phyloP scores from a whole-genome alignment of 2,113 vertebrate genomes.

The Arizona elegans region DNA sequence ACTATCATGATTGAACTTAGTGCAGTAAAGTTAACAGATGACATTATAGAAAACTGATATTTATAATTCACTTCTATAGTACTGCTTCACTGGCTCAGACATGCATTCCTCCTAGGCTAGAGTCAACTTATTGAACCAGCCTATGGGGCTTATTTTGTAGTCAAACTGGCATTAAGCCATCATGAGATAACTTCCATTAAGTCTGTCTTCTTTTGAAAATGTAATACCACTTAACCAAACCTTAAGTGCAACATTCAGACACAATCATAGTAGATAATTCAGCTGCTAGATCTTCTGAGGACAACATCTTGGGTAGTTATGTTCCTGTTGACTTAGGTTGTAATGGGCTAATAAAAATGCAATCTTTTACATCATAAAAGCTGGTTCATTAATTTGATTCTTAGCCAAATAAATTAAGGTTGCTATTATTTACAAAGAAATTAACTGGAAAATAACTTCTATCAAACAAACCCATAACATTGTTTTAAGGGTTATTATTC shows the following conservation, averaged over 20 bases:
- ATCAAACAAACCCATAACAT: background rate
- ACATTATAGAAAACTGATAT: background rate
- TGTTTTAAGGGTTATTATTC: background rate
- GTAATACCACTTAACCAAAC: background rate
- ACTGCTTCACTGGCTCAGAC: background rate
- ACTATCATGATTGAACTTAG: background rate
- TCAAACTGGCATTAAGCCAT: background rate
- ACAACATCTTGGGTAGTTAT: background rate
- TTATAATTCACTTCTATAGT: background rate
- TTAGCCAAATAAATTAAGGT: background rate
- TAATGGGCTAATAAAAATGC: background rate
- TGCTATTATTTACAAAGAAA: background rate
- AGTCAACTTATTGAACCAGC: slow-evolving; percentile 6
- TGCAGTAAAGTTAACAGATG: background rate
- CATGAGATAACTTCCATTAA: background rate
- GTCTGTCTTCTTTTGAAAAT: background rate
- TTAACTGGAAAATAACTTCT: background rate
- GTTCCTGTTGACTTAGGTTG: background rate
- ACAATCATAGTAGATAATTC: background rate
- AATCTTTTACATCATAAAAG: background rate
- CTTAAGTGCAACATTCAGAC: background rate
- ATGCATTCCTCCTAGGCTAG: background rate
- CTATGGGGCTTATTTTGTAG: background rate
- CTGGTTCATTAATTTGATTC: background rate
- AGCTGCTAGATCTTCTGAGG: background rate